phyloP scores from a whole-genome alignment of 2,888 invertebrate genomes.

The Linnaemya vulpina region DNA sequence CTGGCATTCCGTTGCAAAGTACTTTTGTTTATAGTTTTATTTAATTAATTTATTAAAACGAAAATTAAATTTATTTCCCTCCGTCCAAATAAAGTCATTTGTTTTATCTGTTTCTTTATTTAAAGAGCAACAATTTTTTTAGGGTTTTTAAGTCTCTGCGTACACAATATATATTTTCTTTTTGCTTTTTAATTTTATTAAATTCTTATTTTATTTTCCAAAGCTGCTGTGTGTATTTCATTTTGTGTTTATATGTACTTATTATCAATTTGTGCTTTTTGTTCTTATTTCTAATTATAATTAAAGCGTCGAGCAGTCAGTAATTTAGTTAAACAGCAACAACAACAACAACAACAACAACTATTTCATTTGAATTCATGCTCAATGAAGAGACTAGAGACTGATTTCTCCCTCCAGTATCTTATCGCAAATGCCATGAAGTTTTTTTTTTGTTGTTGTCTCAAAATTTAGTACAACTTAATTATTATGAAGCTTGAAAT shows the following conservation, averaged over 20 bases:
- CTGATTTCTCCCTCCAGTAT: slow-evolving; percentile 16
- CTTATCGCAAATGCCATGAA: slow-evolving; percentile 48
- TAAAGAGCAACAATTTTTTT: slow-evolving; percentile 28
- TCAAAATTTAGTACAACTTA: slow-evolving; percentile 5
- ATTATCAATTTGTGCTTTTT: slow-evolving; percentile 57
- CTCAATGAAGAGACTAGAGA: slow-evolving; percentile 1
- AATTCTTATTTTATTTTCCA: slow-evolving; percentile 35
- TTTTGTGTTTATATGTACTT: slow-evolving; percentile 58
- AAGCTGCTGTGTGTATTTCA: slow-evolving; percentile 54
- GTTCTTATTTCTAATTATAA: slow-evolving; percentile 30
- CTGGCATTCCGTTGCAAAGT: slow-evolving; percentile 6
- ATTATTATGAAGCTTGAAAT: slow-evolving; percentile 5
- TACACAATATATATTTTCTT: no score
- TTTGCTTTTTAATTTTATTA: slow-evolving; percentile 1
- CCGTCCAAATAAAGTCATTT: slow-evolving; percentile 21
- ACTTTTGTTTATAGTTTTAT: neutral
- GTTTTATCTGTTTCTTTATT: slow-evolving; percentile 1
- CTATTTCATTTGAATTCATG: neutral
- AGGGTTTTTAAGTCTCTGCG: neutral
- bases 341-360: slow-evolving; percentile 38
- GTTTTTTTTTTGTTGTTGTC: neutral
- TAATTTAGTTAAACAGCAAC: slow-evolving; percentile 23
- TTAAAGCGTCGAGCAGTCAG: slow-evolving; percentile 22
- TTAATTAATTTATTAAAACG: slow-evolving; percentile 25
- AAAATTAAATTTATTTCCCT: slow-evolving; percentile 9